Base-by-base conservation (phyloP, 2,113 vertebrate genomes). In the Anser brachyrhynchus region DNA sequence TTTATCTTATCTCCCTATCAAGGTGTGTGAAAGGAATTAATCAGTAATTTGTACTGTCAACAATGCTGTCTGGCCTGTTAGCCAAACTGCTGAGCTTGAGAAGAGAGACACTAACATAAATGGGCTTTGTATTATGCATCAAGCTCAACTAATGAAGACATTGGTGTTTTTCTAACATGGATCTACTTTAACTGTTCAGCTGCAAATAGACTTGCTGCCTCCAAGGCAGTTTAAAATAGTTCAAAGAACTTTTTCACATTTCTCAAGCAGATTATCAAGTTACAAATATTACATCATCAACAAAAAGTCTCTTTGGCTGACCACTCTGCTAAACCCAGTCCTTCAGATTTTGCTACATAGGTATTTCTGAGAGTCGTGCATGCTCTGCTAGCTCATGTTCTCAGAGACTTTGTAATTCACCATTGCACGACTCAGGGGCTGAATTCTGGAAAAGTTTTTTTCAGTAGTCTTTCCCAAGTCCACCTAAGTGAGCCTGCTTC, bases 1-100 rank as follows among this genome's bases (percentile, higher is more conserved):
- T 61, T 93, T 92, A 85, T 90, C 37, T 87, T 83, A 83, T 79
- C 92, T 78, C 70, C 73, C 76, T 72, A 88, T 81, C 77, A 90
- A 95, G 78, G 81, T 77, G 75, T 84, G 65, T 90, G 71, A 93
- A 93, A 88, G 72, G 49, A 91, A 87, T 92, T 91, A 91, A 66
- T 76, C 44, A 51, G 70, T 85, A 83, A 96, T 95, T 91, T 94
- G 75, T 69, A 58, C 41, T 77, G 74, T 87, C 78, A 91, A 71
- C 86, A 76, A 31, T 26, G 43, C 43, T 83, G 58, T 72, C 90
- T 92, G 65, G 52, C 76, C 89, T 90, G 22, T 77, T 84, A 58
- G 39, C 73, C 51, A 37, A 62, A 79, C 23, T 71, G 71, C 44
- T 76, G 92, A 77, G n/a, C 37, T 35, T 41, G 17, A 39, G 62